Conservation (phyloP, 1,140 invertebrate genomes). For the Drosophila pseudoobscura region DNA sequence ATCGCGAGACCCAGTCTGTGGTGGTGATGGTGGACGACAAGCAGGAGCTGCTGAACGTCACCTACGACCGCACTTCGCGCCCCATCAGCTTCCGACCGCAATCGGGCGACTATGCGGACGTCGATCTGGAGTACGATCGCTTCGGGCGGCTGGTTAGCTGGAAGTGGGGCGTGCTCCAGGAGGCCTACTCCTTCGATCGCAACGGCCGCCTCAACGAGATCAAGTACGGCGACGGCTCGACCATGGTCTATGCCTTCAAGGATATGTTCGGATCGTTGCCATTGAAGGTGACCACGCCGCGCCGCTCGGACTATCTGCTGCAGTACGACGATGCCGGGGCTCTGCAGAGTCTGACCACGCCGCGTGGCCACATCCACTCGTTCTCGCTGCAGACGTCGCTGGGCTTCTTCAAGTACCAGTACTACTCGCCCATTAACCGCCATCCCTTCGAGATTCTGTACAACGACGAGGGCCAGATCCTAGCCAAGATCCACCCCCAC, state of each 20-base stretch:
- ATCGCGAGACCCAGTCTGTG: conserved; percentile 94
- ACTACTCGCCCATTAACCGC: conserved; percentile 94
- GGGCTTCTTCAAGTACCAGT: conserved; percentile 96
- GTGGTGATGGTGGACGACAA: conserved; percentile 95
- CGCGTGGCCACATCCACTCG: conserved; percentile 95
- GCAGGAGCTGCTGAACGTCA: conserved; percentile 94
- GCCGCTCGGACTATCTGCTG: conserved; percentile 95
- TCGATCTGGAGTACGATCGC: conserved; percentile 96
- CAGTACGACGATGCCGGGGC: conserved; percentile 97
- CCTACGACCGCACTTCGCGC: conserved; percentile 95
- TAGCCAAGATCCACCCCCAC: conserved; percentile 94
- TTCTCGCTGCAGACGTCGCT: conserved; percentile 96
- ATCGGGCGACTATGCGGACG: conserved; percentile 92
- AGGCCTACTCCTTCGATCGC: conserved; percentile 94
- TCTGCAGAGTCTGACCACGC: conserved; percentile 94
- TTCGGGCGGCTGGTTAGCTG: conserved; percentile 95
- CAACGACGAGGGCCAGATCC: conserved; percentile 94
- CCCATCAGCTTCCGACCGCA: conserved; percentile 95
- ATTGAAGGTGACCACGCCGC: conserved; percentile 94
- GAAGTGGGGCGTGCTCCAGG: conserved; percentile 95
- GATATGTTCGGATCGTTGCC: conserved; percentile 94
- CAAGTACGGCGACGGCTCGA: conserved; percentile 93
- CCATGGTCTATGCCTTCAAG: conserved; percentile 93
- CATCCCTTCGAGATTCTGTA: conserved; percentile 95
- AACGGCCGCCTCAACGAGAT: conserved; percentile 94